Base-by-base conservation (phyloP, 2,113 vertebrate species). In the Spermophilus dauricus region DNA sequence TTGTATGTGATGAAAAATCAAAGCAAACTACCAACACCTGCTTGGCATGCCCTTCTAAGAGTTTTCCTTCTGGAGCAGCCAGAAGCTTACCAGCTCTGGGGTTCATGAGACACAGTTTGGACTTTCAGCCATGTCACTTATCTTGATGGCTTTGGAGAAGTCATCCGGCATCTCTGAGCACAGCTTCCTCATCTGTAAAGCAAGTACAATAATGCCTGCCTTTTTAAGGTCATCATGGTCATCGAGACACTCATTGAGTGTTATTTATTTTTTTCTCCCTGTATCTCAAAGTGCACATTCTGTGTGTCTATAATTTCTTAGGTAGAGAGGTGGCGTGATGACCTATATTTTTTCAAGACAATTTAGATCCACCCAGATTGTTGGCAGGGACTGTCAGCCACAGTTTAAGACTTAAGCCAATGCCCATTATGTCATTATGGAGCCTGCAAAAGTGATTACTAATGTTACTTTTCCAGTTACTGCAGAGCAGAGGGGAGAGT, bases 361-460 rank as follows among this genome's bases (percentile, higher is more conserved):
- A 95, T 97, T 97, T 98, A 97, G 98, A 98, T 98, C 93, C 97
- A 93, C 95, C 95, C 94, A 91, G 97, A 97, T 97, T 96, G 90
- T 98, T 98, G 98, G 98, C 98, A 98, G 94, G 97, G 61, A 96
- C 96, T 98, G 63, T 8, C 69, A 26, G 95, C 14, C 93, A 48
- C 53, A 70, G 96, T 97, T 98, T 98, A 96, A 91, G 95, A 97
- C 97, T 98, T 97, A 98, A 98, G 98, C 98, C 98, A 98, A 97
- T 98, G 98, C 98, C 98, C 98, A 98, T 99, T 98, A 98, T 98
- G 98, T 99, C 98, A 98, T 99, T 98, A 97, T 86, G 92, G 97
- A 98, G 98, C 97, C 99, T 99, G 98, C 98, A 99, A 98, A 99
- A 99, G 98, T 97, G 98, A 99, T 99, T 98, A 99, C 98, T 98